Base-by-base conservation (phyloP, 2,888 invertebrate genomes). In the Erebia epiphron region DNA sequence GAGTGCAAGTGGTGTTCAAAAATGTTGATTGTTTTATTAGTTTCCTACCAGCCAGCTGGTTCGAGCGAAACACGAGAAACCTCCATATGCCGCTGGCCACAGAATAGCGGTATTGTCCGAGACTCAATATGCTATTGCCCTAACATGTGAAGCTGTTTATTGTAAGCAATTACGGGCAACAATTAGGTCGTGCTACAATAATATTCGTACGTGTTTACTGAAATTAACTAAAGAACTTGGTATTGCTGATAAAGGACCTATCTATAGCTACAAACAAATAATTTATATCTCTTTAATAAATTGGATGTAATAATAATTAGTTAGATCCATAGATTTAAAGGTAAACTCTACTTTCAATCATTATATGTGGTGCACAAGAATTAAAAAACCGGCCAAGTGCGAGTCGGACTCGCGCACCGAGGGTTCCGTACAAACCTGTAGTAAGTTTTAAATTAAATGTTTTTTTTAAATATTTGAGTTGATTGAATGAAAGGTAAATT, bases 41-140 rank as follows among this genome's bases (percentile, higher is more conserved):
- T 76, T 75, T 67, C 76, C 76, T 75, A 76, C 75, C 71, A 71
- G 76, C 80, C 80, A 78, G 79, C 79, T 80, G 80, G 78, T 76
- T 64, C 73, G 63, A 73, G 76, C 77, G 81, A 77, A 82, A 82
- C 75, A 74, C 75, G 80, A 81, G 80, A 77, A 76, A 74, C 72
- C 61, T 73, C 78, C 80, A 80, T 75, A 80, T 80, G 82, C 75
- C 78, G 81, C 75, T 72, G 71, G 67, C 68, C 77, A 75, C 76
- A 80, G 79, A 79, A 80, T 78, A 79, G 77, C 78, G 75, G 78
- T 76, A 79, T 81, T 83, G 81, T 82, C 76, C 73, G 73, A 76
- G 71, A 67, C 73, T 80, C 75, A 81, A 80, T 79, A 75, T 72
- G 66, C 75, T 73, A 75, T 78, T 77, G 76, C 77, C 70, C 61